Base-by-base conservation (phyloP, 2,888 invertebrate genomes). In the Tuberolachnus salignus region DNA sequence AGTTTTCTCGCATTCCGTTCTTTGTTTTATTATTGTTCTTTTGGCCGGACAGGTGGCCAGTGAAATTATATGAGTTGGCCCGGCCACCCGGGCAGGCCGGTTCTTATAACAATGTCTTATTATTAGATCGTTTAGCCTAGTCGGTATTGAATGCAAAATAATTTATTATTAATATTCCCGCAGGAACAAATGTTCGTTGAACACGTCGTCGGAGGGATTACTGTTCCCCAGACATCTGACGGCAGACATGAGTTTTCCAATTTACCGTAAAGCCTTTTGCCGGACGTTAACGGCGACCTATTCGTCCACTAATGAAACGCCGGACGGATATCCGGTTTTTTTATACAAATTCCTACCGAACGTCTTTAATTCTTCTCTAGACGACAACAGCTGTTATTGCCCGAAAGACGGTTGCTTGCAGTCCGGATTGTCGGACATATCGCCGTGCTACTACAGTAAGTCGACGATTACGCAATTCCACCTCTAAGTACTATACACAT, bases 251-350 rank as follows among this genome's bases (percentile, higher is more conserved):
- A 84, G 85, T 0, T 87, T 94, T 81, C 86, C 88, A 19, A 84
- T 94, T 10, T 95, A 90, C 85, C 88, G 93, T 34, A 90, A 91
- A 82, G 89, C 92, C 0, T 91, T 95, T 83, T 95, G 95, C 85
- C 88, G 94, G 64, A 88, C 91, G 0, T 83, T 94, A 55, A 90
- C 88, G 0, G 85, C 91, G 61, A 84, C 84, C 1, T 91, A 86
- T 82, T 84, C 85, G 26, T 86, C 84, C 80, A 80, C 83, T 26
- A 81, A 84, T 0, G 81, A 84, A 1, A 84, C 84, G 10, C 83
- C 86, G 0, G 84, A 86, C 23, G 92, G 92, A 0, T 86, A 90
- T 0, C 86, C 88, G 14, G 90, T 88, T 0, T 87, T 88, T 81
- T 86, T 88, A 81, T 94, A 91, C 84, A 87, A 87, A 73, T 85